Evolutionary conservation across 92 coral and sea anemone species (phyloP).

Genomic region (Parazoanthus atlanticus): DNA sequence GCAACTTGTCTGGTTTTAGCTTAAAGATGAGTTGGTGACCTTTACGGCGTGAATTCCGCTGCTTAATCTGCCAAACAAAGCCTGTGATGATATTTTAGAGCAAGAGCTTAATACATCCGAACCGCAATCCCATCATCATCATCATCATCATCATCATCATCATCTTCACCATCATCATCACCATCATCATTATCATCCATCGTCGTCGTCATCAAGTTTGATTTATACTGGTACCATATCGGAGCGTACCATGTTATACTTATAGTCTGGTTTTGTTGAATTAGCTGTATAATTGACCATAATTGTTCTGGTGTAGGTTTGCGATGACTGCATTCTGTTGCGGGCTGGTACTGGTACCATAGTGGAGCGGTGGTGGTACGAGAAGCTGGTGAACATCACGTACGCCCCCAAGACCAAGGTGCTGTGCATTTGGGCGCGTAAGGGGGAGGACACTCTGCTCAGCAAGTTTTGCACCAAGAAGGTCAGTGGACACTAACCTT

Average conservation of each 20-base stretch:
- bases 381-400: conserved; percentile 94
- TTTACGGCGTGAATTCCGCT: no score
- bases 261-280: neutral
- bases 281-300: neutral
- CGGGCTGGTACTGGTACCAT: conserved; percentile 90
- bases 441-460: conserved; percentile 92
- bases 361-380: conserved; percentile 99
- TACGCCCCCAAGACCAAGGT: conserved; percentile 97
- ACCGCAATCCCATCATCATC: no score
- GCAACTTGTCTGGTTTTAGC: no score
- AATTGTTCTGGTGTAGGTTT: conserved; percentile 61
- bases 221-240: no score
- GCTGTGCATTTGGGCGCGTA: conserved; percentile 92
- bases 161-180: no score
- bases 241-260: neutral
- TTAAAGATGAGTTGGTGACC: no score
- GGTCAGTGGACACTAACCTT: conserved; percentile 50
- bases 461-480: conserved; percentile 96
- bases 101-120: no score
- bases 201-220: neutral
- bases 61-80: no score
- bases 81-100: no score
- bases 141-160: no score
- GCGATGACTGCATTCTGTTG: conserved; percentile 93
- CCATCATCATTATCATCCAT: neutral